These are phyloP conservation scores for Myotis findleyi DNA, from an alignment of 2,797 vertebrate species.

Conservation along the genomic window DNA sequence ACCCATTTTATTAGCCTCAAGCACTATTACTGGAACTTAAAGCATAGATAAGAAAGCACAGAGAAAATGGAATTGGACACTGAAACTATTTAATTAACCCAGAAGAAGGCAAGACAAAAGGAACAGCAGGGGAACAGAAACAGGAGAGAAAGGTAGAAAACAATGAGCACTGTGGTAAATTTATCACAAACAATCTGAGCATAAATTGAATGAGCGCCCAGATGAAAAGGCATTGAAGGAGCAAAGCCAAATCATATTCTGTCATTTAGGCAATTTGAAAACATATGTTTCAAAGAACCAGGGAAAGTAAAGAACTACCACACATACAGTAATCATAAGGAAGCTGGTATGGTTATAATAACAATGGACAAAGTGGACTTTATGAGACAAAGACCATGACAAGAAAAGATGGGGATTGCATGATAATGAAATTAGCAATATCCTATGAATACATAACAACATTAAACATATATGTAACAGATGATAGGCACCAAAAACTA, in stretches of 20 bases:
- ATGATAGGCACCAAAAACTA: background rate
- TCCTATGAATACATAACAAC: background rate
- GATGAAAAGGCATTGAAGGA: background rate
- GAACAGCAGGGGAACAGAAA: background rate
- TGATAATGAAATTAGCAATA: background rate
- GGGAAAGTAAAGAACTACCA: background rate
- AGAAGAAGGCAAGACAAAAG: background rate
- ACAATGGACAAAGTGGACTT: background rate
- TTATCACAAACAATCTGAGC: background rate
- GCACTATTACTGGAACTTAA: background rate
- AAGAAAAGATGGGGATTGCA: background rate
- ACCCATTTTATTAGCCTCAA: background rate
- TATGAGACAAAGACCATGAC: background rate
- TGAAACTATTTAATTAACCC: background rate
- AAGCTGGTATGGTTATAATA: background rate
- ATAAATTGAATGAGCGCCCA: background rate
- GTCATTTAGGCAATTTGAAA: background rate
- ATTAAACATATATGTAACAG: background rate
- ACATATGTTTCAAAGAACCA: background rate
- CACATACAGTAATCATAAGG: background rate
- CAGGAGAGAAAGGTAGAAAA: background rate
- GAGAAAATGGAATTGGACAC: background rate
- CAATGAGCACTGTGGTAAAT: background rate
- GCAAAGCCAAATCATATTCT: background rate
- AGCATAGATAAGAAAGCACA: background rate